Evolutionary conservation across 2,113 vertebrate species (phyloP).

Genomic region (Pseudorhombus dupliciocellatus): DNA sequence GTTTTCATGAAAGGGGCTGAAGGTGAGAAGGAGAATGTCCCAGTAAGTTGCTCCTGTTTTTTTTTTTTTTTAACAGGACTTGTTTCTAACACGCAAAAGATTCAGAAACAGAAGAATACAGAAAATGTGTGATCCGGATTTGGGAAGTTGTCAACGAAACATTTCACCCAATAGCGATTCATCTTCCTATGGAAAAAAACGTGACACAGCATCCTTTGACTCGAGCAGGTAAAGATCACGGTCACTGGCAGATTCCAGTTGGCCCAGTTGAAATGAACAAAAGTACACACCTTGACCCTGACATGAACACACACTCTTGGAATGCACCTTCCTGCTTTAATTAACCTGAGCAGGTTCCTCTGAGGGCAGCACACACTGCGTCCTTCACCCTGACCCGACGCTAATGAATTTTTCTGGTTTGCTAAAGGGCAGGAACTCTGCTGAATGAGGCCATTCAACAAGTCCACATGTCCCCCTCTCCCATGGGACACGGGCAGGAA

Average conservation of each 20-base stretch:
- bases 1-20: too few species aligned
- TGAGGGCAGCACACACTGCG: slow-evolving; percentile 25
- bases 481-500: neutral
- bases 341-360: slow-evolving; percentile 21
- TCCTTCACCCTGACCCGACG: slow-evolving; percentile 33
- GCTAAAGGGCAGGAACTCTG: slow-evolving; percentile 30
- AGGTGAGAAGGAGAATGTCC: too few species aligned
- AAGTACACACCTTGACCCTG: slow-evolving; percentile 41
- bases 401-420: slow-evolving; percentile 43
- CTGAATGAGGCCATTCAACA: slow-evolving; percentile 44
- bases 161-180: too few species aligned
- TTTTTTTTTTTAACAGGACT: too few species aligned
- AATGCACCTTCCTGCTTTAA: slow-evolving; percentile 37
- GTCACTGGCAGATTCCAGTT: slow-evolving; percentile 7
- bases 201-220: too few species aligned
- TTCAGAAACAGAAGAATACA: too few species aligned
- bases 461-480: neutral
- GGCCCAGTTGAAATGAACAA: slow-evolving; percentile 38
- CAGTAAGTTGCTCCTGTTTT: too few species aligned
- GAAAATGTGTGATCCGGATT: too few species aligned
- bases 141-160: too few species aligned
- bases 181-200: neutral
- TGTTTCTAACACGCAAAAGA: too few species aligned
- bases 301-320: slow-evolving; percentile 43
- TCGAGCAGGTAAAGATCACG: neutral